Conservation (phyloP, 2,797 vertebrate species). For the Cebuella pygmaea region DNA sequence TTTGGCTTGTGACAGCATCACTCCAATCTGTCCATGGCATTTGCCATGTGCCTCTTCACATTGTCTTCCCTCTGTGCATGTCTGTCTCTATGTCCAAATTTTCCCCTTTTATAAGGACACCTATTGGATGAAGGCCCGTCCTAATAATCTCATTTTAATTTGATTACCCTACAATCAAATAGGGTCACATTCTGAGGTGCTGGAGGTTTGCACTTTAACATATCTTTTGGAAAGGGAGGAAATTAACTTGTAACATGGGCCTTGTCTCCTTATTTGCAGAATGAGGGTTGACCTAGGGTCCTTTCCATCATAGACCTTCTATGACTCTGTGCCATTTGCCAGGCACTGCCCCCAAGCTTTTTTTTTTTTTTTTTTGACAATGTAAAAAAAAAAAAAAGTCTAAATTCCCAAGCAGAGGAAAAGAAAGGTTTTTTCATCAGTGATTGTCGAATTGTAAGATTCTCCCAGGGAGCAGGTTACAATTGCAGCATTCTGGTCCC, state of each 20-base stretch:
- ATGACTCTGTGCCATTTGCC: neutral
- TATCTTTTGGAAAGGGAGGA: neutral
- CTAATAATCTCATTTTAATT: neutral
- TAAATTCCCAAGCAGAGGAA: neutral
- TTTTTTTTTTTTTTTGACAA: neutral
- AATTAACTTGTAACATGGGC: neutral
- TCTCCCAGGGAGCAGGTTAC: neutral
- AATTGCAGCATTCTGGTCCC: neutral
- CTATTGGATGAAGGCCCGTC: neutral
- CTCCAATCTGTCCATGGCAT: fast-evolving
- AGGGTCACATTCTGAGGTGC: neutral
- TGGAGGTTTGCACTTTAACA: neutral
- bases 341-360: fast-evolving
- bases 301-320: neutral
- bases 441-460: neutral
- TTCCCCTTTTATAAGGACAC: neutral
- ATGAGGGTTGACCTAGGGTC: neutral
- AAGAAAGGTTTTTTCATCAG: neutral
- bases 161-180: neutral
- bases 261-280: neutral
- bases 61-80: neutral
- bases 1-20: neutral
- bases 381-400: neutral
- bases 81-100: neutral
- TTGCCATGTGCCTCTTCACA: neutral